phyloP scores from a whole-genome alignment of 2,797 vertebrate genomes.

The Gephyroberyx darwinii region DNA sequence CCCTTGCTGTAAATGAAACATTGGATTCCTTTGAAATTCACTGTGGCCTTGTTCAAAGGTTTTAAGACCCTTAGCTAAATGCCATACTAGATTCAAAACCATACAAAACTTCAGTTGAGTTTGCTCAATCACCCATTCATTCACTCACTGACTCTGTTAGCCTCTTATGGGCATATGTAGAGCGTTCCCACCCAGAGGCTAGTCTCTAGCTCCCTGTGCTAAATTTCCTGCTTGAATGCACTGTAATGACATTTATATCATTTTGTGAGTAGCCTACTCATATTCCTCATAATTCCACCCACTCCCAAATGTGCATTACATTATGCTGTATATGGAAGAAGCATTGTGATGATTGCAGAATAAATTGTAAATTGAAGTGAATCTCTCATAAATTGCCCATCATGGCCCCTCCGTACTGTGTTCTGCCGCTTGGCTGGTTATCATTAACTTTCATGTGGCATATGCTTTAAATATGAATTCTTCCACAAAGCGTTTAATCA shows the following conservation, averaged over 20 bases:
- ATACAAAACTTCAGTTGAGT: constrained; percentile 65
- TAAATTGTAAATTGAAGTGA: constrained; percentile 75
- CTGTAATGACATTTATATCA: constrained; percentile 81
- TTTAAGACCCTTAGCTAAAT: constrained; percentile 57
- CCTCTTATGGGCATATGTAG: constrained; percentile 73
- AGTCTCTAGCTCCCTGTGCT: constrained; percentile 76
- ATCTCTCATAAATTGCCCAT: constrained; percentile 67
- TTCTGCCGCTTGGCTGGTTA: constrained; percentile 71
- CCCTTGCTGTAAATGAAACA: constrained; percentile 25
- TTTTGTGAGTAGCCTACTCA: constrained; percentile 72
- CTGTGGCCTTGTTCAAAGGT: constrained; percentile 64
- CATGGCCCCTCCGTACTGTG: constrained; percentile 52
- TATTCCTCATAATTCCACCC: constrained; percentile 74
- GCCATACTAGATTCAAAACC: constrained; percentile 49
- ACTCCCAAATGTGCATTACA: constrained; percentile 71
- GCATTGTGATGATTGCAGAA: constrained; percentile 74
- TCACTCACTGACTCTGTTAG: constrained; percentile 63
- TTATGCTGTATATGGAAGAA: constrained; percentile 69
- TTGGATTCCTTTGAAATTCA: constrained; percentile 56
- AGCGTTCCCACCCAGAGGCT: constrained; percentile 74
- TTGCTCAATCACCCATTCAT: constrained; percentile 72
- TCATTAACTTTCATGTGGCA: constrained; percentile 77
- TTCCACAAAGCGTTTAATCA: constrained; percentile 77
- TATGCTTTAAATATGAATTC: constrained; percentile 79
- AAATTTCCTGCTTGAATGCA: constrained; percentile 79